Percentiles rank a stretch among this genome's conserved stretches.
Evolutionary conservation across 2,113 vertebrate genomes (phyloP).

Genomic region (Poecilia latipinna): DNA sequence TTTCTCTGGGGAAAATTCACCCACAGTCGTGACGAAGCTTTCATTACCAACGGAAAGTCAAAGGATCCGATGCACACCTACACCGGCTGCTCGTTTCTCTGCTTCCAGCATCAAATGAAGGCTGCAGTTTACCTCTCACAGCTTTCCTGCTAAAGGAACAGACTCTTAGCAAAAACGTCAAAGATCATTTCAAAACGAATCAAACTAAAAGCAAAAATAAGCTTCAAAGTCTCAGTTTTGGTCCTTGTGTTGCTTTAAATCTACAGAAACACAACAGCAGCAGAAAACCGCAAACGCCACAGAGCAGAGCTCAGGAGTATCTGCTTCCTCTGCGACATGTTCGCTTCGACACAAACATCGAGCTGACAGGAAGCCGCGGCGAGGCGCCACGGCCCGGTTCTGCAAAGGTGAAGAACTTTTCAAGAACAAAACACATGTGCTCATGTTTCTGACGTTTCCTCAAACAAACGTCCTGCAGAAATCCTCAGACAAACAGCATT

Average conservation of each 20-base stretch:
- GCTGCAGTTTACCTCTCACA: neutral
- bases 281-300: conserved; percentile 14
- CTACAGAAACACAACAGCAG: conserved; percentile 11
- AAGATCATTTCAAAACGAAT: neutral
- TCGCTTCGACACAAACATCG: conserved; percentile 17
- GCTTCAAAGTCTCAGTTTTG: neutral
- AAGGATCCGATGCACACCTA: conserved; percentile 31
- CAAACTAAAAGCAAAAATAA: neutral
- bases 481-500: neutral
- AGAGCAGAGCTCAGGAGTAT: conserved; percentile 1
- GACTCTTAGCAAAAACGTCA: neutral
- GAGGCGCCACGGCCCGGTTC: conserved; percentile 19
- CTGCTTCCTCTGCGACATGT: conserved; percentile 53
- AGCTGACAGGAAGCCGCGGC: conserved; percentile 60
- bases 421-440: conserved; percentile 8
- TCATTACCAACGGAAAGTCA: conserved; percentile 28
- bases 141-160: neutral
- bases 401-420: conserved; percentile 42
- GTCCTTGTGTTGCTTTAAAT: neutral
- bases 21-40: conserved; percentile 7
- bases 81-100: neutral
- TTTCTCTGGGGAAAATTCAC: conserved; percentile 35
- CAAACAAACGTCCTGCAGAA: conserved; percentile 36
- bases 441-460: neutral
- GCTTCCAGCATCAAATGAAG: neutral